These are phyloP conservation scores for Malurus cyaneus DNA, from an alignment of 2,113 vertebrate genomes.

Conservation along the genomic window DNA sequence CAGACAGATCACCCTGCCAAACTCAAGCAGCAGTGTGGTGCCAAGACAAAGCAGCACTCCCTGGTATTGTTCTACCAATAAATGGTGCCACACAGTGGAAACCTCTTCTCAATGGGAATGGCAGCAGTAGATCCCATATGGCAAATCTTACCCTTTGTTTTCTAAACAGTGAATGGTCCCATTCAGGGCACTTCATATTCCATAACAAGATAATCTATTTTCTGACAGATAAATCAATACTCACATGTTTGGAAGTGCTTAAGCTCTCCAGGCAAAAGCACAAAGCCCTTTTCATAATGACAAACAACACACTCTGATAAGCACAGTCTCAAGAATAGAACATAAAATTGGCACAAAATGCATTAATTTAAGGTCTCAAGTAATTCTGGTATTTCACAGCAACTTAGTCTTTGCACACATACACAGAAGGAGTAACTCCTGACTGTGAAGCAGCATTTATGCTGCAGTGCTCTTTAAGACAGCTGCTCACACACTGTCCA, in stretches of 20 bases:
- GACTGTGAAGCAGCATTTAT: neutral
- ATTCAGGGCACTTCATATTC: neutral
- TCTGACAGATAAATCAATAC: neutral
- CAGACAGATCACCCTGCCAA: neutral
- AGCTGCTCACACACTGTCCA: neutral
- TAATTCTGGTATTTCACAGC: neutral
- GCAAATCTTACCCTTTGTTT: neutral
- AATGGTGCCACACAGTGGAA: neutral
- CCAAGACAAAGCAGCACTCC: accelerated
- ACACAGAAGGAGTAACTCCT: neutral
- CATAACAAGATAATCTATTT: neutral
- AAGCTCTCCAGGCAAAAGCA: neutral
- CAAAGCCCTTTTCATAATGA: neutral
- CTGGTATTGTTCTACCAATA: neutral
- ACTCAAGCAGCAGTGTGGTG: neutral
- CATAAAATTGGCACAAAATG: neutral
- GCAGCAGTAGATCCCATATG: neutral
- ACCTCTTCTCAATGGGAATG: neutral
- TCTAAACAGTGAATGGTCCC: neutral
- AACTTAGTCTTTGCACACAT: neutral
- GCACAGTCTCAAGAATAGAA: neutral
- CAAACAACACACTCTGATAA: neutral
- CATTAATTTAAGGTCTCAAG: neutral
- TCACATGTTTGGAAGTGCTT: neutral
- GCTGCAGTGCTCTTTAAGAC: neutral